Conservation (phyloP, 2,888 invertebrate genomes). For the Polymixis flavicincta region DNA sequence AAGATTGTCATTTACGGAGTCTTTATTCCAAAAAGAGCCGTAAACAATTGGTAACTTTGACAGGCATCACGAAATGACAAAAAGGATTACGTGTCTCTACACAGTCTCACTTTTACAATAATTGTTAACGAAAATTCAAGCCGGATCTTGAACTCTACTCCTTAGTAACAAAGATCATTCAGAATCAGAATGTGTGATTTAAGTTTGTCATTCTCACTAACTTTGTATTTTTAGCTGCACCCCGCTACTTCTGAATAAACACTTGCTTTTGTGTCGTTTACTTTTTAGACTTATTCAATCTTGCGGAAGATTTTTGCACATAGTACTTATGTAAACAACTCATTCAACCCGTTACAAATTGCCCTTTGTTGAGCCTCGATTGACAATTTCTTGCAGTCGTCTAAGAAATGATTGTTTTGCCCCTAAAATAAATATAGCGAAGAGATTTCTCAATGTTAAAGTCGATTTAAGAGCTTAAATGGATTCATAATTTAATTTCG, state of each 20-base stretch:
- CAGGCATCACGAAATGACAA: constrained; percentile 84
- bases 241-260: constrained; percentile 83
- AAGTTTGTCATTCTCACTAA: constrained; percentile 61
- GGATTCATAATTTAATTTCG: constrained; percentile 42
- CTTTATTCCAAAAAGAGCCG: constrained; percentile 81
- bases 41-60: constrained; percentile 88
- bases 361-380: constrained; percentile 74
- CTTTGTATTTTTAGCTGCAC: constrained; percentile 84
- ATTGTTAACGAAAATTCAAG: constrained; percentile 20
- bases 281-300: constrained; percentile 75
- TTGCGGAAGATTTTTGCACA: constrained; percentile 79
- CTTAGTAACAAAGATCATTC: constrained; percentile 46
- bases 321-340: constrained; percentile 82
- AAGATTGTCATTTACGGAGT: constrained; percentile 84
- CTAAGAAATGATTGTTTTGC: constrained; percentile 63
- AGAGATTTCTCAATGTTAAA: constrained; percentile 47
- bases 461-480: constrained; percentile 47
- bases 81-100: constrained; percentile 83
- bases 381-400: constrained; percentile 72
- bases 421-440: constrained; percentile 72
- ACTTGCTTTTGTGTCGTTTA: constrained; percentile 72
- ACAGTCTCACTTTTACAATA: constrained; percentile 53
- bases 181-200: constrained; percentile 43
- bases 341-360: constrained; percentile 78
- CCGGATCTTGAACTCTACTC: constrained; percentile 69